Evolutionary conservation across 2,888 invertebrate species (phyloP), one percentile per base, ranked within the genome.

Genomic region (Perdita meconis): DNA sequence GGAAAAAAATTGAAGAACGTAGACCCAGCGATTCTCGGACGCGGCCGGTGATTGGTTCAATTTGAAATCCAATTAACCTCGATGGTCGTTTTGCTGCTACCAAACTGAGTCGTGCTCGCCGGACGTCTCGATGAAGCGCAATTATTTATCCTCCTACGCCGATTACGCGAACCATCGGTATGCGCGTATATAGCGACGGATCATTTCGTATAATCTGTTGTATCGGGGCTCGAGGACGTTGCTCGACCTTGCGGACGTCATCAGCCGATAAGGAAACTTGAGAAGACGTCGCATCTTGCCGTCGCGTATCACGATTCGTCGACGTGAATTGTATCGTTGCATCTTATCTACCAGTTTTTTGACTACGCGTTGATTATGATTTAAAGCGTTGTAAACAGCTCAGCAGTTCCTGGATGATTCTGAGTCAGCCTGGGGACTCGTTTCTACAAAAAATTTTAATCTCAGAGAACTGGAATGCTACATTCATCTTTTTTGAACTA

Each of bases 211-310:
- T 55, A 24, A 12, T 13, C 22, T 22, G 30, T 30, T 34, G 50
- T 1, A 19, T 13, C 51, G 22, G 16, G 22, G 63, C 68, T 59
- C 60, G 84, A 86, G 87, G 84, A 82, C 86, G 86, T 79, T 57
- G 70, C 57, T 73, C 87, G 87, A 78, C 88, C 88, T 88, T 88
- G 85, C 79, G 71, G 59, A 81, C 83, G 83, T 86, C 82, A 83
- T 47, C 63, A 44, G 65, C 72, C 74, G 88, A 88, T 87, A 87
- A 87, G 80, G 61, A 75, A 77, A 70, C 56, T 55, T 72, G 80
- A 80, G 75, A 80, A 81, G 66, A 10, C 16, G 38, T 30, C 40
- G 38, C 53, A 22, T 56, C 38, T 2, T 10, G 59, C 19, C 42
- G 34, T 13, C 19, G 30, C 30, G 47, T 44, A 24, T 53, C n/a